Evolutionary conservation across 2,113 vertebrate genomes (phyloP).

Genomic region (Zosterops borbonicus): DNA sequence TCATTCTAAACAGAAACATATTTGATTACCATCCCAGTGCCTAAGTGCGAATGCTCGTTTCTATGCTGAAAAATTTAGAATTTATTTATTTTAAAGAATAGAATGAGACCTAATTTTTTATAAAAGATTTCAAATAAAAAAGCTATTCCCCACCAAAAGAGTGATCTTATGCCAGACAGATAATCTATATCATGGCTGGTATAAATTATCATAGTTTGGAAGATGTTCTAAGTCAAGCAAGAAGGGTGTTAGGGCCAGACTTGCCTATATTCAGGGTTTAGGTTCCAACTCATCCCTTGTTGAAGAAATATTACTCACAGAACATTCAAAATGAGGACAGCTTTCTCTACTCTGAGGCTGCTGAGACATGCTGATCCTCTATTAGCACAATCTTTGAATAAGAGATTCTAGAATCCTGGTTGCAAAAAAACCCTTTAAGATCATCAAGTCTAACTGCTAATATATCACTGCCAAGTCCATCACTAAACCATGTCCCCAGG

Average conservation of each 20-base stretch:
- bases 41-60: background rate
- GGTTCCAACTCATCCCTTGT: background rate
- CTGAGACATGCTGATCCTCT: background rate
- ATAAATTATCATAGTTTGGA: background rate
- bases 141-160: background rate
- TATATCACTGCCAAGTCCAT: background rate
- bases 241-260: background rate
- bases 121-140: background rate
- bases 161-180: background rate
- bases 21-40: background rate
- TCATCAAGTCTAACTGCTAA: background rate
- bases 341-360: background rate
- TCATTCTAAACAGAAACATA: background rate
- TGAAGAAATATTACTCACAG: background rate
- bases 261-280: background rate
- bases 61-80: background rate
- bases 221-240: background rate
- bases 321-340: background rate
- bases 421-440: background rate
- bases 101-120: background rate
- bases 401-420: background rate
- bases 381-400: background rate
- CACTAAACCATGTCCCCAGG: background rate
- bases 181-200: fast-evolving
- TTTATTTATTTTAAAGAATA: background rate